Evolutionary conservation across 92 coral and sea anemone genomes (phyloP).

Genomic region (Epizoanthus rinbou): DNA sequence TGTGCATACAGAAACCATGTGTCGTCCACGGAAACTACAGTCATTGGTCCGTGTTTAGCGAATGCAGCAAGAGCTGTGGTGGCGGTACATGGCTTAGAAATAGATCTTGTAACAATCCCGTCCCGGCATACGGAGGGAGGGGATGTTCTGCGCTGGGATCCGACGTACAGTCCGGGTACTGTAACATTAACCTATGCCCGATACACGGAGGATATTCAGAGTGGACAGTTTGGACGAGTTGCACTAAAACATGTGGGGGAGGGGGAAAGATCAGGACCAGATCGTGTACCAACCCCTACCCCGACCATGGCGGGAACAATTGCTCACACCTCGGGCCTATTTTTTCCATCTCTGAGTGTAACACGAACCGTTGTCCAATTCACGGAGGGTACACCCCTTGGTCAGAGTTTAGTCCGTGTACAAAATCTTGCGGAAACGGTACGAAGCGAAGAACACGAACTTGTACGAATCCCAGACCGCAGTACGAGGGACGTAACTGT

Average conservation of each 20-base stretch:
- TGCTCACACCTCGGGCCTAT: slow-evolving; percentile 59
- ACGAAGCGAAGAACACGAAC: slow-evolving; percentile 45
- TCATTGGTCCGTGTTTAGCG: slow-evolving; percentile 60
- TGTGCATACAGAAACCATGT: slow-evolving; percentile 59
- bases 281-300: slow-evolving; percentile 67
- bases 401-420: slow-evolving; percentile 50
- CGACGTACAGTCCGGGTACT: slow-evolving; percentile 25
- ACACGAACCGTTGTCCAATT: slow-evolving; percentile 46
- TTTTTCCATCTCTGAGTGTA: slow-evolving; percentile 39
- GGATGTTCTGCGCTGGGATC: slow-evolving; percentile 61
- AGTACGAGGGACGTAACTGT: slow-evolving; percentile 58
- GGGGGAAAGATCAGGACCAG: slow-evolving; percentile 64
- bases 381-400: slow-evolving; percentile 52
- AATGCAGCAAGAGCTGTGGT: slow-evolving; percentile 65
- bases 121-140: slow-evolving; percentile 61
- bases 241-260: slow-evolving; percentile 68
- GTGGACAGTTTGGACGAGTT: slow-evolving; percentile 70
- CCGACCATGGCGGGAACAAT: slow-evolving; percentile 70
- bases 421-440: slow-evolving; percentile 45
- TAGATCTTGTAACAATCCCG: slow-evolving; percentile 63
- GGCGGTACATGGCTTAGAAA: slow-evolving; percentile 47
- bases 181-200: slow-evolving; percentile 77
- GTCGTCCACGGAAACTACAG: slow-evolving; percentile 57
- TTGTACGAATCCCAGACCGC: slow-evolving; percentile 73
- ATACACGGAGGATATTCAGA: slow-evolving; percentile 66